Percentiles rank a stretch among this genome's conserved stretches.
Evolutionary conservation across 2,797 vertebrate genomes (phyloP).

Genomic region (Pipistrellus kuhlii): DNA sequence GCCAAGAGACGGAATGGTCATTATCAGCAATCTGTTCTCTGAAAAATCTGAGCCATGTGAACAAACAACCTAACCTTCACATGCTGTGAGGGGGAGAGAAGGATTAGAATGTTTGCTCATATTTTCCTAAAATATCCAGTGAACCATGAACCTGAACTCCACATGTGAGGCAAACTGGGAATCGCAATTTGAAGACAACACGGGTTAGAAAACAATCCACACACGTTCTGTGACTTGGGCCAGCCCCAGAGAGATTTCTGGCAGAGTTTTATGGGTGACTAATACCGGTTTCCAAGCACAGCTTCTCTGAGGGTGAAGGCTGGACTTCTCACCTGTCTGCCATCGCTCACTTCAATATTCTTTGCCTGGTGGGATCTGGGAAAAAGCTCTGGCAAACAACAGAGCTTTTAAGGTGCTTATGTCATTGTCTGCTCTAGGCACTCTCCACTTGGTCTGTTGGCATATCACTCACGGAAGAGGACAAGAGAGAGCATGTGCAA

Average conservation of each 20-base stretch:
- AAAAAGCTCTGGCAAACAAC: not conserved
- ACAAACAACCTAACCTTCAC: slow-evolving; percentile 19
- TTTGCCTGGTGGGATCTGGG: not conserved
- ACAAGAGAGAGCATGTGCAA: not conserved
- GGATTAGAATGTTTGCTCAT: slow-evolving; percentile 74
- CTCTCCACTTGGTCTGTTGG: not conserved
- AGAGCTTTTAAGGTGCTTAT: slow-evolving; percentile 34
- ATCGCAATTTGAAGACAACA: slow-evolving; percentile 54
- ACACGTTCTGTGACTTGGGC: not conserved
- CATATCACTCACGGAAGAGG: not conserved
- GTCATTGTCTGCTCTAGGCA: not conserved
- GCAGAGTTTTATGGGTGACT: slow-evolving; percentile 80
- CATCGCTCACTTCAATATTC: not conserved
- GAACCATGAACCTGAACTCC: slow-evolving; percentile 75
- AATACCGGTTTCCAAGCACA: slow-evolving; percentile 81
- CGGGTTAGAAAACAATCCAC: slow-evolving; percentile 68
- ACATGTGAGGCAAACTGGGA: slow-evolving; percentile 83
- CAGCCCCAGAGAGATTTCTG: slow-evolving; percentile 58
- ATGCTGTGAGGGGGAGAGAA: not conserved
- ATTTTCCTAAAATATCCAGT: slow-evolving; percentile 82
- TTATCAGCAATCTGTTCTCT: slow-evolving; percentile 4
- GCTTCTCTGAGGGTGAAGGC: slow-evolving; percentile 44
- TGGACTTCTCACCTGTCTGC: slow-evolving; percentile 75
- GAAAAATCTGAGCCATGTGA: not conserved
- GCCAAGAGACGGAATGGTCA: not conserved